Base-by-base conservation (phyloP, 2,113 vertebrate genomes). In the Onychostruthus taczanowskii region DNA sequence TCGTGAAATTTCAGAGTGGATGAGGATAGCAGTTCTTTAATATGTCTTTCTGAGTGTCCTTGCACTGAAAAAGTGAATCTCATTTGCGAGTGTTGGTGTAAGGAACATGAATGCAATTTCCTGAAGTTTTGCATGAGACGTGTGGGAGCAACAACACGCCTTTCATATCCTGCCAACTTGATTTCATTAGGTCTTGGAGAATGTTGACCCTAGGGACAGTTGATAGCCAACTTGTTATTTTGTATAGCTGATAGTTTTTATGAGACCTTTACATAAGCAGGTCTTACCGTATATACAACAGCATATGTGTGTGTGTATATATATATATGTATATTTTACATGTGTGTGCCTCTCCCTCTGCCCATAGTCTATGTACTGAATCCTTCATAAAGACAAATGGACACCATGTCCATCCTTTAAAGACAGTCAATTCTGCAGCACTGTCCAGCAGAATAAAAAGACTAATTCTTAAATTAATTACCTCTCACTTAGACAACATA, bases 51-150 rank as follows among this genome's bases (percentile, higher is more conserved):
- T 74, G 39, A 80, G 75, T 70, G 85, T 91, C 70, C 56, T 96
- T 94, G 43, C 58, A 35, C 67, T 77, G 72, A 83, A 91, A 76
- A 95, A 83, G 66, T 67, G 81, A 89, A 89, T 79, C 84, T 83
- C 66, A 61, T 87, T 85, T 75, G 87, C 3, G 19, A 91, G 50
- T 88, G 84, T 58, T 74, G 59, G 89, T 94, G 85, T 86, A 91
- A 96, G 92, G 94, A 86, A 86, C 72, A 63, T 56, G 93, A 95
- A 85, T 63, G 79, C 72, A 95, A 93, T 97, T 96, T 97, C 96
- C 95, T 96, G 92, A 59, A 94, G 63, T 93, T 95, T 93, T 95
- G 87, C 92, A 86, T 92, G 90, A 90, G 96, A 64, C 43, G 0
- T 87, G 72, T 90, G 93, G 90, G 96, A 97, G 76, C 87, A 93